Base-by-base conservation (phyloP, 2,113 vertebrate species). In the Silurus asotus region DNA sequence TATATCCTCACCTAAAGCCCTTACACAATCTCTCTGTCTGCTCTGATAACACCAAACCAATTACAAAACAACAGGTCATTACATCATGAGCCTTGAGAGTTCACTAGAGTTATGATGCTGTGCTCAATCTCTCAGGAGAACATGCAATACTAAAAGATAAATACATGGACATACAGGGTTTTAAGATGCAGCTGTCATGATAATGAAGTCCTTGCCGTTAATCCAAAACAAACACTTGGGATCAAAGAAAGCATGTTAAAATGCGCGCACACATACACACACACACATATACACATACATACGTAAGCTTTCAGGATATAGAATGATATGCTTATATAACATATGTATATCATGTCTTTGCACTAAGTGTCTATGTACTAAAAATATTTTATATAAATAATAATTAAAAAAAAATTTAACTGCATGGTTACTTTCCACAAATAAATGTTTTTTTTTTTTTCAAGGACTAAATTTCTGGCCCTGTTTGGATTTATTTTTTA, bases 191-290 rank as follows among this genome's bases (percentile, higher is more conserved):
- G 83, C 89, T 86, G 85, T 89, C 88, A 87, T 88, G 89, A 89
- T 91, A 92, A 91, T 91, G 83, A 93, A 89, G 88, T 86, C 88
- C 85, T 61, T 88, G 84, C n/a, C 69, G 81, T 86, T 90, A 89
- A 93, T 92, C 90, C 84, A 86, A 78, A 49, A 77, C 83, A 58
- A 87, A 87, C 84, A 65, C 74, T 53, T 70, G 64, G 55, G 85
- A 88, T 88, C 85, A 82, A 78, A 86, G 65, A 56, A 79, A 82
- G 64, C 5, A 81, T 62, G 78, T 81, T 76, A 81, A 84, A 65
- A 76, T 11, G 49, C 20, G 6, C 20, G 28, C 17, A 11, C 23
- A 25, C 77, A 48, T 25, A 37, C 37, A 37, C 2, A 59, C 1
- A 2, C 19, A 45, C 77, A 48, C 55, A 45, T 59, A n/a, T n/a